Conservation (phyloP, 2,113 vertebrate species). For the Platysternon megacephalum region DNA sequence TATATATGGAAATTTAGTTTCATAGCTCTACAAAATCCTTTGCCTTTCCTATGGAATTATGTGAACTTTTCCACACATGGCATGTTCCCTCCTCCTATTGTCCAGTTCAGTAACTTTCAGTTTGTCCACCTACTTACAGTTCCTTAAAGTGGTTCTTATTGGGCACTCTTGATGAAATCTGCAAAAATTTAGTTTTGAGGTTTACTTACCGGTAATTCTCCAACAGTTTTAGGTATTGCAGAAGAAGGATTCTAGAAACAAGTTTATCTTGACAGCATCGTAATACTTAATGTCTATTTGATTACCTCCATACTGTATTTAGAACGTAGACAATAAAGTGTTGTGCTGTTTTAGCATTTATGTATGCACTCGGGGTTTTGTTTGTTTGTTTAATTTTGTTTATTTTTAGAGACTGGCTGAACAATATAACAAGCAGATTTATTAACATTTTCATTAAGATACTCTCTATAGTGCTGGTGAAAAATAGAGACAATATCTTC, state of each 20-base stretch:
- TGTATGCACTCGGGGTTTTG: neutral
- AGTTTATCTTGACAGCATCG: neutral
- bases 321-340: neutral
- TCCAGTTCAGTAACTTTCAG: neutral
- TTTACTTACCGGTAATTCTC: neutral
- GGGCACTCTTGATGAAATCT: fast-evolving
- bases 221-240: neutral
- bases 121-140: neutral
- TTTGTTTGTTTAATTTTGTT: neutral
- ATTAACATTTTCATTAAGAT: neutral
- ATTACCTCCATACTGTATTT: neutral
- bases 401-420: neutral
- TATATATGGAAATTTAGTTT: neutral
- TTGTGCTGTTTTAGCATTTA: neutral
- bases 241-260: neutral
- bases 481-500: neutral
- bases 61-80: neutral
- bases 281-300: neutral
- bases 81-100: neutral
- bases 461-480: neutral
- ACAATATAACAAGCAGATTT: neutral
- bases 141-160: neutral
- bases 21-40: neutral
- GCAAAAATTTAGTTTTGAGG: neutral
- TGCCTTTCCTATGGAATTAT: neutral